Percentiles rank a stretch among this genome's conserved stretches.
Evolutionary conservation across 2,888 invertebrate species (phyloP).

Genomic region (Lithophane leautieri): DNA sequence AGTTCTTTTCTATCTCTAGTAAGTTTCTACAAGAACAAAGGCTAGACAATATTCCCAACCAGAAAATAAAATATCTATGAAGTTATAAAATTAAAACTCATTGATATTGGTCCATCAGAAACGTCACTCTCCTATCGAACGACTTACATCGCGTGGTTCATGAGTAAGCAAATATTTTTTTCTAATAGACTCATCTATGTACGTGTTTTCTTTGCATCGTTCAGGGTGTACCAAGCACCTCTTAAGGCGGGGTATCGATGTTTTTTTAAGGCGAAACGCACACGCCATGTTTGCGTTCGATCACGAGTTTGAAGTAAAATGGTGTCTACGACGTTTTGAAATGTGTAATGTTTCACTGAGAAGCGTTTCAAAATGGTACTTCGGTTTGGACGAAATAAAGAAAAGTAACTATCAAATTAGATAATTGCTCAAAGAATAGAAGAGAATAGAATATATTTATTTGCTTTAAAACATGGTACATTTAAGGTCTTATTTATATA

Average conservation of each 20-base stretch:
- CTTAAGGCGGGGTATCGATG: constrained; percentile 69
- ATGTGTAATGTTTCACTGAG: constrained; percentile 36
- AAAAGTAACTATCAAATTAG: not conserved
- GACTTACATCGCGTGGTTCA: constrained; percentile 39
- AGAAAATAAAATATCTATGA: not conserved
- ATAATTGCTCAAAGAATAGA: not conserved
- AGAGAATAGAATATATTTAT: too few species aligned
- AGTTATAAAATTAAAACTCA: constrained; percentile 20
- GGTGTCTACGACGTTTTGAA: constrained; percentile 56
- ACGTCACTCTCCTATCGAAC: constrained; percentile 13
- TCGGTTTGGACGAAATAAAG: not conserved
- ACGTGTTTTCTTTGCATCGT: constrained; percentile 77
- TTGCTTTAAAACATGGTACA: too few species aligned
- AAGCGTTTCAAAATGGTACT: not conserved
- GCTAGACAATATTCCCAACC: not conserved
- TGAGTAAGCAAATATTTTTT: constrained; percentile 68
- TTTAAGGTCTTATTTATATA: too few species aligned
- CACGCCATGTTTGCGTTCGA: constrained; percentile 81
- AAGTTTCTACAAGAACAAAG: not conserved
- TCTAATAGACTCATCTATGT: constrained; percentile 68
- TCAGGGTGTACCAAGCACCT: constrained; percentile 71
- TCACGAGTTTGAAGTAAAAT: constrained; percentile 67
- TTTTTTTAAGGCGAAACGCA: constrained; percentile 77
- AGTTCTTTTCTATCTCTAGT: not conserved
- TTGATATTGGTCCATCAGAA: not conserved